phyloP scores from a whole-genome alignment of 2,888 invertebrate species.

The Cryptocephalus moraei region DNA sequence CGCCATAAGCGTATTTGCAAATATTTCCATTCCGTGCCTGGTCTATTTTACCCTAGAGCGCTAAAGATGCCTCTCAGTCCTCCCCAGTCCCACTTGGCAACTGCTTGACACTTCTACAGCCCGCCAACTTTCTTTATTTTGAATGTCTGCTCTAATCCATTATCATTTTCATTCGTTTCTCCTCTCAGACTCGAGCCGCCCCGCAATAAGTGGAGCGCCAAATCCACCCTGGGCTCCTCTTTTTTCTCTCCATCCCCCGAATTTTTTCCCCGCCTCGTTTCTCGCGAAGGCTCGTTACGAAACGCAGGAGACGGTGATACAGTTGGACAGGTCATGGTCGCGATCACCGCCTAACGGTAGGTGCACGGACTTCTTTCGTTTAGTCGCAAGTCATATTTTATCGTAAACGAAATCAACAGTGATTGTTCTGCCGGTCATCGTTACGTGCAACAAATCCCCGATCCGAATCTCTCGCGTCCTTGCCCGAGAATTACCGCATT shows the following conservation, averaged over 20 bases:
- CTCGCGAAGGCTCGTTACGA: background rate
- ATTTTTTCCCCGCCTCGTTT: slow-evolving; percentile 4
- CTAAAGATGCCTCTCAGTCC: slow-evolving; percentile 2
- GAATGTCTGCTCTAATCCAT: slow-evolving; percentile 12
- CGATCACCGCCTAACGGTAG: background rate
- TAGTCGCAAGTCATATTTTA: slow-evolving; percentile 15
- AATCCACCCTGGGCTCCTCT: too few relatives aligned
- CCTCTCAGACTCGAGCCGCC: background rate
- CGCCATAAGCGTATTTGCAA: too few relatives aligned
- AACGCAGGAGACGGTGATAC: background rate
- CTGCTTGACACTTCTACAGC: slow-evolving; percentile 10
- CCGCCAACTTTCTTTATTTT: slow-evolving; percentile 12
- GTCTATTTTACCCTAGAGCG: background rate
- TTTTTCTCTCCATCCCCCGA: background rate
- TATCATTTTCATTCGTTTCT: slow-evolving; percentile 14
- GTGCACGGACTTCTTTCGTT: slow-evolving; percentile 1
- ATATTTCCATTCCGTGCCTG: too few relatives aligned
- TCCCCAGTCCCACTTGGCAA: slow-evolving; percentile 8
- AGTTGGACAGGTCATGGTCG: background rate
- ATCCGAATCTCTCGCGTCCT: too few relatives aligned
- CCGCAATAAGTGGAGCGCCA: too few relatives aligned
- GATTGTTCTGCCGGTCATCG: slow-evolving; percentile 15
- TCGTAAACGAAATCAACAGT: slow-evolving; percentile 17
- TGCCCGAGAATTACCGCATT: too few relatives aligned
- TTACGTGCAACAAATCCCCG: slow-evolving; percentile 9